Evolutionary conservation across 2,113 vertebrate genomes (phyloP).

Genomic region (Puma concolor): DNA sequence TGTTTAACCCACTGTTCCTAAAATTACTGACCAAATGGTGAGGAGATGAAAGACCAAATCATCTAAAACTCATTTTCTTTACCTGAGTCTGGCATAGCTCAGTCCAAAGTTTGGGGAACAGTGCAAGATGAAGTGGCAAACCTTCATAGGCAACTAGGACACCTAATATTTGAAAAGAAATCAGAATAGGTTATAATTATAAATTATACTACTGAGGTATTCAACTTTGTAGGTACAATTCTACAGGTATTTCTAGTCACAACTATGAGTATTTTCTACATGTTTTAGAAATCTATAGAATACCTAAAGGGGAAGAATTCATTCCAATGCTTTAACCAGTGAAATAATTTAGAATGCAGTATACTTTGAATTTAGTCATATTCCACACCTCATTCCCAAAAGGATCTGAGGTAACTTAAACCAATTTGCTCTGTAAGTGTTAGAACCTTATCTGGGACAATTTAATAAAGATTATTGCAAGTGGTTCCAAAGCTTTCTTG

Average conservation of each 20-base stretch:
- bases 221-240: slow-evolving; percentile 52
- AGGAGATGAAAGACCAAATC: slow-evolving; percentile 54
- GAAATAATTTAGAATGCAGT: slow-evolving; percentile 35
- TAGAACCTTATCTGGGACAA: slow-evolving; percentile 32
- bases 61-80: slow-evolving; percentile 72
- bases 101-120: slow-evolving; percentile 99
- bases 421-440: slow-evolving; percentile 35
- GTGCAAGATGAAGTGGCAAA: slow-evolving; percentile 95
- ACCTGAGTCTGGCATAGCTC: slow-evolving; percentile 99
- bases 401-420: slow-evolving; percentile 34
- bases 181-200: slow-evolving; percentile 49
- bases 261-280: slow-evolving; percentile 18
- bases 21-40: slow-evolving; percentile 27
- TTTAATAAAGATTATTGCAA: not conserved
- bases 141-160: slow-evolving; percentile 98
- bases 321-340: slow-evolving; percentile 39
- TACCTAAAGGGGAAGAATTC: slow-evolving; percentile 48
- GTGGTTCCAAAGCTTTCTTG: slow-evolving; percentile 42
- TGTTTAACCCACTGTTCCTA: slow-evolving; percentile 51
- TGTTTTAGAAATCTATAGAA: slow-evolving; percentile 30
- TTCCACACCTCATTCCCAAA: not conserved
- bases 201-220: slow-evolving; percentile 47
- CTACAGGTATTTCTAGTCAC: slow-evolving; percentile 50
- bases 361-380: slow-evolving; percentile 18
- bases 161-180: slow-evolving; percentile 89